Conservation (phyloP, 2,888 invertebrate genomes). For the Saturnia japonica region DNA sequence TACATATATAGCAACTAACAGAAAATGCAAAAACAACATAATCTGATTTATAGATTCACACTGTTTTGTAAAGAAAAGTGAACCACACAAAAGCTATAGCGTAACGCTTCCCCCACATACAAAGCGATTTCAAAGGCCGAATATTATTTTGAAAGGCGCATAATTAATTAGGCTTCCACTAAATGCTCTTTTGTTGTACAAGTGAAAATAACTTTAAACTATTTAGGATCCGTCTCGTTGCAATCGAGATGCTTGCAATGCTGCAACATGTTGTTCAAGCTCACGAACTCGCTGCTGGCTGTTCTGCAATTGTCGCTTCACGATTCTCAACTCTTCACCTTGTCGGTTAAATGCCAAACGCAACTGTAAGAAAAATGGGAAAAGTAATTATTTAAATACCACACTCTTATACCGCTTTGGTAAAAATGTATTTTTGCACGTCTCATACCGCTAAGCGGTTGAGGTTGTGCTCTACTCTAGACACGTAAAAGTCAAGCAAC, state of each 20-base stretch:
- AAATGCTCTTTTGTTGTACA: slow-evolving; percentile 4
- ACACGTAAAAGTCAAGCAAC: no score
- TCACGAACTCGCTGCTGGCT: slow-evolving; percentile 91
- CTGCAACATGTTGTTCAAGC: slow-evolving; percentile 88
- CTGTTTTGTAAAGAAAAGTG: background rate
- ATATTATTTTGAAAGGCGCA: slow-evolving; percentile 6
- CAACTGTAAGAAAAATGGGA: slow-evolving; percentile 75
- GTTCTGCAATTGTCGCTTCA: slow-evolving; percentile 88
- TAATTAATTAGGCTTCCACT: background rate
- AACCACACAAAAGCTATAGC: background rate
- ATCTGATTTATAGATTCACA: background rate
- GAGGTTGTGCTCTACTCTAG: no score
- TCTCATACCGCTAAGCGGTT: no score
- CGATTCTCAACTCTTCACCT: slow-evolving; percentile 88
- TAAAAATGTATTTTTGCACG: no score
- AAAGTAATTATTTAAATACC: background rate
- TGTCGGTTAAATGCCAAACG: slow-evolving; percentile 89
- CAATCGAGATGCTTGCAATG: slow-evolving; percentile 76
- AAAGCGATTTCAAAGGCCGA: slow-evolving; percentile 16
- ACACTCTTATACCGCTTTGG: background rate
- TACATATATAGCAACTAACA: background rate
- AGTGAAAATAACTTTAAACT: background rate
- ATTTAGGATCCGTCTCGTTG: slow-evolving; percentile 50
- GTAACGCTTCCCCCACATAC: background rate
- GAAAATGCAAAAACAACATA: background rate